These are phyloP conservation scores for Taenioides sp. DNA, from an alignment of 2,797 vertebrate genomes.

Conservation along the genomic window DNA sequence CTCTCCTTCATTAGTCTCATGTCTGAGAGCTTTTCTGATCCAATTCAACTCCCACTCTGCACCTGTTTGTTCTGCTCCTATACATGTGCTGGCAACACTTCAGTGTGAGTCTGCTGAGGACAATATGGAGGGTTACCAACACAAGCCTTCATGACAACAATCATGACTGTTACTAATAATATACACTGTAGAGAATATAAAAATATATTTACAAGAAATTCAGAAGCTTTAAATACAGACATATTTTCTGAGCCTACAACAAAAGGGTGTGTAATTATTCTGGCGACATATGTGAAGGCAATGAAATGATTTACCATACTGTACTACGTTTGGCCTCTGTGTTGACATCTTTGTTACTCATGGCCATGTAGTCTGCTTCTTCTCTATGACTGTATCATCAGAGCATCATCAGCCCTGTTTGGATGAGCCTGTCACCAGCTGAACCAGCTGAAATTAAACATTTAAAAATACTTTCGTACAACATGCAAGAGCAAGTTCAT, in stretches of 20 bases:
- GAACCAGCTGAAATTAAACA: not conserved
- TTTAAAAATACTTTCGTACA: too few relatives aligned
- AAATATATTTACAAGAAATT: not conserved
- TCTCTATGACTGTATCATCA: not conserved
- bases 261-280: not conserved
- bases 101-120: not conserved
- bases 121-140: slow-evolving; percentile 3
- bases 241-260: not conserved
- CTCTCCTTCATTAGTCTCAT: slow-evolving; percentile 11
- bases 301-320: not conserved
- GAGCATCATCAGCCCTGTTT: not conserved
- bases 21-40: slow-evolving; percentile 19
- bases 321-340: not conserved
- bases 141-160: slow-evolving; percentile 2
- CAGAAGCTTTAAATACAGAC: not conserved
- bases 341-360: too few relatives aligned
- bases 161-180: not conserved
- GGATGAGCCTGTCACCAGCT: too few relatives aligned
- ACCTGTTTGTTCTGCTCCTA: slow-evolving; percentile 10
- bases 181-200: not conserved
- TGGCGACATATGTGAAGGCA: not conserved
- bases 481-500: too few relatives aligned
- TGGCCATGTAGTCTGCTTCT: not conserved
- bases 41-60: slow-evolving; percentile 22
- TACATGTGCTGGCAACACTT: slow-evolving; percentile 1